Base-by-base conservation (phyloP, 2,797 vertebrate genomes). In the Micromesistius poutassou region DNA sequence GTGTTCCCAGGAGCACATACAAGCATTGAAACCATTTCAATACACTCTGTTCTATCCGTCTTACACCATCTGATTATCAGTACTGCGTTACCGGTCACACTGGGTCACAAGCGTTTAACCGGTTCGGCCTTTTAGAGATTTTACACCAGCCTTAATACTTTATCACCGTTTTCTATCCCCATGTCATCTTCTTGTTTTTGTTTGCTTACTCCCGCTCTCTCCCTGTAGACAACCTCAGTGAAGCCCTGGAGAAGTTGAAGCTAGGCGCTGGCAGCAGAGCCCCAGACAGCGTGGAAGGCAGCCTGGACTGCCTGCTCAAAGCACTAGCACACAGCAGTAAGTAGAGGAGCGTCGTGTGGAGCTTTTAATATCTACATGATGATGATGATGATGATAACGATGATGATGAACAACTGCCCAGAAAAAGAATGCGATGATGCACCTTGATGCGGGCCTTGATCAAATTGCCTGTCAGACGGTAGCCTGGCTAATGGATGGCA, bases 211-310 rank as follows among this genome's bases (percentile, higher is more conserved):
- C 86, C 85, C 89, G 80, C 83, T 84, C 88, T 87, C 86, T 83
- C 82, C 79, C 76, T 83, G 88, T 94, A 96, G 97, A 99, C 90
- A 96, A 97, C 93, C 93, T 99, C 87, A 97, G 94, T 74, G 96
- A 98, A 33, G 95, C 96, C 85, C 91, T 99, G 91, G 96, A 97
- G 93, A 97, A 96, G 82, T 95, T 99, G 94, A 98, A 98, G 94
- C 93, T 99, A 78, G 95, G 95, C 25, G 95, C 95, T 22, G 91
- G 91, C 77, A 96, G 97, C 91, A 93, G 92, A 84, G 86, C 94
- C 78, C 90, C 95, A 36, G 97, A 96, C 91, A 95, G 94, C 74
- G 92, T 96, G 88, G 97, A 99, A 87, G 95, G 95, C 89, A 97
- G 96, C 76, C 94, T 99, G 93, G 97, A 99, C 92, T 97, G 96